Base-by-base conservation (phyloP, 2,797 vertebrate species). In the Poecilia wingei region DNA sequence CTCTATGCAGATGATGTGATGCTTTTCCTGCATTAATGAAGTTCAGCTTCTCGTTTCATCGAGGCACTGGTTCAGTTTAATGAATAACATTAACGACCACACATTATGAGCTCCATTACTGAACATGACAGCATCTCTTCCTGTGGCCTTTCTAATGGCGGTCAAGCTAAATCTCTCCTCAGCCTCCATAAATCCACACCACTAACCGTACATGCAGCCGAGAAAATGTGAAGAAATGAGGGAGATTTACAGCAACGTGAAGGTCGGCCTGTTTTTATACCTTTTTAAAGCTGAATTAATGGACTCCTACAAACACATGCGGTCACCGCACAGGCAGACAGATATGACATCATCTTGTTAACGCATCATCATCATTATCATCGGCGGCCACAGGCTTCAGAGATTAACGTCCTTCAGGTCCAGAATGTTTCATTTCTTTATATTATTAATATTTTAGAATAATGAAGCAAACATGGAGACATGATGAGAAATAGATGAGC, bases 331-430 rank as follows among this genome's bases (percentile, higher is more conserved):
- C 79, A 74, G 64, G 83, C 86, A 91, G 86, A 93, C 88, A 91
- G 87, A 89, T 87, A 84, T 94, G 91, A 94, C 91, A 88, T 93
- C 93, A 94, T 91, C 57, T 79, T 88, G 91, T 89, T 86, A 84
- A 85, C 75, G 25, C 53, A 46, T 16, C 49, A 25, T 51, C 90
- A 41, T 41, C 39, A 41, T 36, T 3, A 75, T 81, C 83, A 80
- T 61, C 55, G 86, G 86, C 80, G 77, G 86, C 82, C 92, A 90
- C 87, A 84, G 82, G 84, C 86, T 84, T 71, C 82, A 73, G 51
- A 22, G 36, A 68, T 41, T 8, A 39, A 66, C 9, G 36, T 39
- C 20, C 22, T 39, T 22, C 18, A 22, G 33, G 16, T 36, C 33
- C 16, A 64, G 3, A 66, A 22, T 7, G 1, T 41, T 33, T 66